phyloP scores from a whole-genome alignment of 2,113 vertebrate genomes.

The Megalops atlanticus region DNA sequence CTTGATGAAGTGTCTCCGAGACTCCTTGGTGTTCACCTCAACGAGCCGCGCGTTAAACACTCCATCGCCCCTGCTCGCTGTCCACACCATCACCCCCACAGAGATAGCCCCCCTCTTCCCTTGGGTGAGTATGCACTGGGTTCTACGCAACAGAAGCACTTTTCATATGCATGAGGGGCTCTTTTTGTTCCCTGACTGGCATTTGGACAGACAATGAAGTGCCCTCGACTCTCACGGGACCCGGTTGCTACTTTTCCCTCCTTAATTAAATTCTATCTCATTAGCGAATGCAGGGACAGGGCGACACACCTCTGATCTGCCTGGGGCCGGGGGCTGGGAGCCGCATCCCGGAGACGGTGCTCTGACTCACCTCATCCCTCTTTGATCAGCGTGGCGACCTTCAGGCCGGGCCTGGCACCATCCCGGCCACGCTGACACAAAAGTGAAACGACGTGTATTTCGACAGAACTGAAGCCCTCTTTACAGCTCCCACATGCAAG shows the following conservation, averaged over 20 bases:
- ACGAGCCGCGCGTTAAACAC: constrained; percentile 26
- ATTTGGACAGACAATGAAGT: constrained; percentile 41
- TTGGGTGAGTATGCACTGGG: no score
- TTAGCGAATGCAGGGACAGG: constrained; percentile 51
- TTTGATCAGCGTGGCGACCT: background rate
- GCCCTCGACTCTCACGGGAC: constrained; percentile 43
- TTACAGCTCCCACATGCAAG: background rate
- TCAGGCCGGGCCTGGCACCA: background rate
- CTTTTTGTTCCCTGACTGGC: constrained; percentile 13
- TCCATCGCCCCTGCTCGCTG: constrained; percentile 5
- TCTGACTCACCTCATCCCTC: background rate
- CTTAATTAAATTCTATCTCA: constrained; percentile 69
- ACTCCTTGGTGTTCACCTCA: constrained; percentile 26
- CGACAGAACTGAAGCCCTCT: background rate
- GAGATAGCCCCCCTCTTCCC: background rate
- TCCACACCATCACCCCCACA: background rate
- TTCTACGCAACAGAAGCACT: background rate
- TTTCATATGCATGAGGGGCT: constrained; percentile 11
- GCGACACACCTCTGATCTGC: constrained; percentile 34
- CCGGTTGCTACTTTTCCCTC: constrained; percentile 38
- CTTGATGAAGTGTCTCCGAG: constrained; percentile 34
- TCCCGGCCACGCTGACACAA: background rate
- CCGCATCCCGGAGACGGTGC: background rate
- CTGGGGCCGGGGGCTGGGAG: background rate
- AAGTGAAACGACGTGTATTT: background rate